Conservation (phyloP, 2,797 vertebrate species). For the Pseudochromis fuscus region DNA sequence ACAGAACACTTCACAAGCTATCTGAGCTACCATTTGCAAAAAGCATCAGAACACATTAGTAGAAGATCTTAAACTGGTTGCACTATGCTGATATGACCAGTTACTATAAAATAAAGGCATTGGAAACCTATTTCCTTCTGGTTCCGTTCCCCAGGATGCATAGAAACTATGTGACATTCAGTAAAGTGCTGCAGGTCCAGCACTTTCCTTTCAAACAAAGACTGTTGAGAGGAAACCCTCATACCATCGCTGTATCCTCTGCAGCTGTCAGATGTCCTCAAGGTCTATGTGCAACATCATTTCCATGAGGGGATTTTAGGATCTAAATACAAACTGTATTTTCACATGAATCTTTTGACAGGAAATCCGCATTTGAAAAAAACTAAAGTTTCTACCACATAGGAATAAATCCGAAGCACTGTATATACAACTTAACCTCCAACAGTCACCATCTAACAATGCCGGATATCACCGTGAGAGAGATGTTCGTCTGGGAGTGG, state of each 20-base stretch:
- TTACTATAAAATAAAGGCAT: neutral
- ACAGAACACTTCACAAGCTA: neutral
- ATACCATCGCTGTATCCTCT: conserved; percentile 29
- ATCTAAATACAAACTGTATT: conserved; percentile 23
- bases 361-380: neutral
- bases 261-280: conserved; percentile 26
- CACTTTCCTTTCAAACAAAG: conserved; percentile 1
- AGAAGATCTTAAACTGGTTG: neutral
- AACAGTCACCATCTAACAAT: conserved; percentile 6
- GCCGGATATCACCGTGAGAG: conserved; percentile 14
- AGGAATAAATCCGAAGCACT: neutral
- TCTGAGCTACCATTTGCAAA: neutral
- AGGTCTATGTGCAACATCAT: conserved; percentile 18
- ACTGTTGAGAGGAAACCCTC: conserved; percentile 13
- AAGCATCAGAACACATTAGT: neutral
- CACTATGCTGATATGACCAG: neutral
- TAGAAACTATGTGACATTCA: too few relatives aligned
- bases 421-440: neutral
- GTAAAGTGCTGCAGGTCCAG: neutral
- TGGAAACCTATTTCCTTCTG: neutral
- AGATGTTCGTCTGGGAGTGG: neutral
- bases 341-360: conserved; percentile 9
- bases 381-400: neutral
- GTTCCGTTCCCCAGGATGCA: neutral
- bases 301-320: conserved; percentile 31